These are phyloP conservation scores for Xylocopa sonorina DNA, from an alignment of 1,140 invertebrate genomes.

Conservation along the genomic window DNA sequence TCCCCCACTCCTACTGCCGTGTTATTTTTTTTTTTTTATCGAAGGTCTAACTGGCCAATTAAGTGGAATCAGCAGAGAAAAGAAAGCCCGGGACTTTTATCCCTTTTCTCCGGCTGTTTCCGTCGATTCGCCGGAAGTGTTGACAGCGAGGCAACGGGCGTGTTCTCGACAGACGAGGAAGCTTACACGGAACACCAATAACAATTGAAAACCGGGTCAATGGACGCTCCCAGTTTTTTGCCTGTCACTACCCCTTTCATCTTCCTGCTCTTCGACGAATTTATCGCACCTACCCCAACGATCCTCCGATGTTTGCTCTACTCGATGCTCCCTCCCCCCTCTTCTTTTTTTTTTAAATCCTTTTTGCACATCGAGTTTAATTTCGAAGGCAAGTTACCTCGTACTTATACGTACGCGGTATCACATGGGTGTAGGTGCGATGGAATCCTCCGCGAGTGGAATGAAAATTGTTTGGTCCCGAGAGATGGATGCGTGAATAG, in stretches of 20 bases:
- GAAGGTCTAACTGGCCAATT: constrained; percentile 25
- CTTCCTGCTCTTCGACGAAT: constrained; percentile 1
- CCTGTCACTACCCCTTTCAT: background rate
- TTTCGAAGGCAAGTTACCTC: background rate
- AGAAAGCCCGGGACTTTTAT: constrained; percentile 3
- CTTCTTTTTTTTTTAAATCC: too few species aligned
- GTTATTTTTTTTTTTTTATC: constrained; percentile 32
- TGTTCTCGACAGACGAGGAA: constrained; percentile 38
- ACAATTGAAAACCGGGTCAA: constrained; percentile 55
- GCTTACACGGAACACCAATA: constrained; percentile 52
- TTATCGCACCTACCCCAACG: background rate
- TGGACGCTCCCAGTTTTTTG: constrained; percentile 21
- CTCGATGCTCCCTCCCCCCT: background rate
- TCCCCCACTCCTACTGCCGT: too few species aligned
- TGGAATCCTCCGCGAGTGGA: too few species aligned
- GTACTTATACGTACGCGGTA: too few species aligned
- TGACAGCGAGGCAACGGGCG: constrained; percentile 35
- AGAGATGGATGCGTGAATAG: too few species aligned
- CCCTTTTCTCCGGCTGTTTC: background rate
- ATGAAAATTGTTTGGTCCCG: too few species aligned
- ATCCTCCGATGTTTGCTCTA: background rate
- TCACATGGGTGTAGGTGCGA: too few species aligned
- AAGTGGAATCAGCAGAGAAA: constrained; percentile 19
- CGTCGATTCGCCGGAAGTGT: constrained; percentile 45
- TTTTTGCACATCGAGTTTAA: background rate